Base-by-base conservation (phyloP, 2,113 vertebrate species). In the Larimichthys crocea region DNA sequence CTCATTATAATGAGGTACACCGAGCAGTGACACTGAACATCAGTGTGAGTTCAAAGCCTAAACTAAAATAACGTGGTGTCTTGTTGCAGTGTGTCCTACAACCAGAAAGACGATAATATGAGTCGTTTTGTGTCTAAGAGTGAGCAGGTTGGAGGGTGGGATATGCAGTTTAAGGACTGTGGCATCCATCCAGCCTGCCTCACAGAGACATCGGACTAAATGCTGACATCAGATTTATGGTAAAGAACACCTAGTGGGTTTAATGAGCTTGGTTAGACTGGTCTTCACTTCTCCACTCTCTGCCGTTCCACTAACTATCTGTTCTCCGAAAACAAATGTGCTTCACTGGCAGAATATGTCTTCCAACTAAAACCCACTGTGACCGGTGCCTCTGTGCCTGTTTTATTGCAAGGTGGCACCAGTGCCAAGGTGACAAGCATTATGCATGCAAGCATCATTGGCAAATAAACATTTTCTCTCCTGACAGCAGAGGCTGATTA, bases 391-490 rank as follows among this genome's bases (percentile, higher is more conserved):
- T 81, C 67, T 62, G 64, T 68, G 65, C 26, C 24, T 67, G 40
- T 82, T 92, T 90, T 90, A 86, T 89, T 85, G 52, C 65, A 29
- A 60, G 40, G 60, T 86, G 69, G 67, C 53, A 76, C 42, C 57
- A 15, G 52, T 86, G 83, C 82, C 83, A 86, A 84, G 86, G 73
- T 90, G 89, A 81, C 80, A 90, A 40, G 85, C 66, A 84, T 89
- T 88, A 89, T 68, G 67, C 84, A 89, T 57, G 82, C 87, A 86
- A 76, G 80, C 69, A 63, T 80, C 57, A 84, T 26, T 73, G 76
- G 67, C 49, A 42, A 93, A 89, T 88, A 86, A 88, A 88, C 79
- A 87, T 63, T 85, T 78, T 71, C 72, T 57, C 74, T 57, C 57
- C 55, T 88, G 77, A 83, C 86, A 78, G 73, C 48, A 78, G 66